Evolutionary conservation across 1,140 invertebrate species (phyloP).

Genomic region (Dolichoris vasculosae): DNA sequence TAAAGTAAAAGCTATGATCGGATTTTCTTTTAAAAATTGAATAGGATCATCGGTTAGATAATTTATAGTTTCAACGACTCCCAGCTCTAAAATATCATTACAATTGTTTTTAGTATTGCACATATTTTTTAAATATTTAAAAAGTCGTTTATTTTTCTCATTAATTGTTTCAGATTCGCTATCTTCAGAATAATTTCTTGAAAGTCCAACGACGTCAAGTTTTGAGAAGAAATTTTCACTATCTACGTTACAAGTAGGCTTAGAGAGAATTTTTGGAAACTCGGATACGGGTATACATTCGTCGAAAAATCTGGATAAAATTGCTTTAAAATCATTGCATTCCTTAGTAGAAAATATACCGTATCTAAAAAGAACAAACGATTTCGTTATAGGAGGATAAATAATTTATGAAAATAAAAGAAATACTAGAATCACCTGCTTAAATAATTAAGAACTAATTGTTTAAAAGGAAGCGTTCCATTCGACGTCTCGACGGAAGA

Average conservation of each 20-base stretch:
- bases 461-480: slow-evolving; percentile 74
- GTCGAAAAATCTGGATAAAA: slow-evolving; percentile 73
- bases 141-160: slow-evolving; percentile 62
- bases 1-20: slow-evolving; percentile 68
- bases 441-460: slow-evolving; percentile 73
- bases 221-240: slow-evolving; percentile 75
- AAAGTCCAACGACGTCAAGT: slow-evolving; percentile 75
- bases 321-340: slow-evolving; percentile 72
- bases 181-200: slow-evolving; percentile 65
- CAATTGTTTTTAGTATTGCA: slow-evolving; percentile 56
- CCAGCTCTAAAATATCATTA: slow-evolving; percentile 63
- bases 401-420: background rate
- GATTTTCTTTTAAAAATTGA: slow-evolving; percentile 69
- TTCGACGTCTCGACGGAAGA: slow-evolving; percentile 70
- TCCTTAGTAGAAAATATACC: slow-evolving; percentile 70
- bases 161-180: slow-evolving; percentile 51
- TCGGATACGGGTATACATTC: slow-evolving; percentile 66
- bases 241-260: slow-evolving; percentile 74
- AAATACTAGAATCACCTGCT: slow-evolving; percentile 55
- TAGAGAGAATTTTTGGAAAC: slow-evolving; percentile 75
- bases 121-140: slow-evolving; percentile 63
- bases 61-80: slow-evolving; percentile 62
- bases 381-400: background rate
- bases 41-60: slow-evolving; percentile 61
- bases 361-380: slow-evolving; percentile 58